Evolutionary conservation across 2,888 invertebrate genomes (phyloP), one percentile per base, ranked within the genome.

Genomic region (Calephelis perditalis): DNA sequence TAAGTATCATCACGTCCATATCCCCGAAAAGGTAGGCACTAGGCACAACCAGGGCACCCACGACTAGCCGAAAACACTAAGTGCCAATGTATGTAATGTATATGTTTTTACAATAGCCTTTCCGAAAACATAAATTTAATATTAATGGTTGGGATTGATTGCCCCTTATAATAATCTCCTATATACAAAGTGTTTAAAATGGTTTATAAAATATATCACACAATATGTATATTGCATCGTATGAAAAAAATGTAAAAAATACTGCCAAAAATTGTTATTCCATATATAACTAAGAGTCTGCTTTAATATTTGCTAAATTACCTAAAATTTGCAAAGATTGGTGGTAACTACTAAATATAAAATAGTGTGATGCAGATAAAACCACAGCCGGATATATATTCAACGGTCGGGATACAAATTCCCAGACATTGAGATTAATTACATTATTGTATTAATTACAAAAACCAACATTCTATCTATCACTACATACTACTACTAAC

Each of bases 311-410:
- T 35, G 52, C 52, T 52, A 52, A 35, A 52, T 52, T 52, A 52
- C 35, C 52, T 52, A 52, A 35, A 10, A 52, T 35, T 26, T 26
- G 26, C 35, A 35, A 49, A 57, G 44, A 57, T 57, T 45, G 57
- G 26, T 15, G 55, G 35, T 46, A 46, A 40, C 56, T 60, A 56
- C 52, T 35, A 11, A 52, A 49, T 49, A 49, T 49, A 55, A 44
- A 64, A 60, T 72, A 76, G 40, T 40, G 81, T 84, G 82, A 84
- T 84, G 79, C 76, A 76, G 74, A 77, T 78, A 77, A 75, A 81
- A 79, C 82, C 82, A 84, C 82, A 84, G 82, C 80, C 78, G 72
- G 59, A 63, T 11, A 60, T 66, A 70, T 63, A 62, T 62, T 68
- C 62, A 65, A 65, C 70, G 63, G 66, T 66, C 62, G 58, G 59